These are phyloP conservation scores for Bothrops jararaca DNA, from an alignment of 2,113 vertebrate species.

Conservation along the genomic window DNA sequence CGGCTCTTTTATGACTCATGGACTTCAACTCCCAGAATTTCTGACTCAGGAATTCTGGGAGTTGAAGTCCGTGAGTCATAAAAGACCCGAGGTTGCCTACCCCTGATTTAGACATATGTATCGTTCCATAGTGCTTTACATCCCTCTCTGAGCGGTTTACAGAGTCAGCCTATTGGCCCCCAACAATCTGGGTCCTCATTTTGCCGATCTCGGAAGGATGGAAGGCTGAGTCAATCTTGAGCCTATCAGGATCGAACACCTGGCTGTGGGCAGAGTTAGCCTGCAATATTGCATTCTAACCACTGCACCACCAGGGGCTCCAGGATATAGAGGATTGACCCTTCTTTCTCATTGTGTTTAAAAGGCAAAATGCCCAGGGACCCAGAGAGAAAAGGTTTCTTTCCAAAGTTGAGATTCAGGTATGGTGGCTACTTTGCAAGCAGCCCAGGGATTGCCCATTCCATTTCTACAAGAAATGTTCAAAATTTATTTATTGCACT, in stretches of 20 bases:
- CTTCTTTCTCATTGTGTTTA: neutral
- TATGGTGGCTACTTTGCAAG: neutral
- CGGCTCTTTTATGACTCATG: too few relatives aligned
- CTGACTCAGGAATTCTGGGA: too few relatives aligned
- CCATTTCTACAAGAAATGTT: neutral
- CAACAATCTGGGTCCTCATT: neutral
- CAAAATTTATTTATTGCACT: neutral
- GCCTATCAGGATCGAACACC: neutral
- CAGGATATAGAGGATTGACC: neutral
- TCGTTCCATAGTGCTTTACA: neutral
- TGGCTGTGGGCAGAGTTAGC: neutral
- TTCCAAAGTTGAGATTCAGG: neutral
- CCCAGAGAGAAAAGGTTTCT: neutral
- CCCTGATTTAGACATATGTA: neutral
- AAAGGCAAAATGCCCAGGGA: neutral
- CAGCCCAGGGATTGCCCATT: neutral
- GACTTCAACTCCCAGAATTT: too few relatives aligned
- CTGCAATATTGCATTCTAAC: neutral
- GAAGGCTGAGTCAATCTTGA: neutral
- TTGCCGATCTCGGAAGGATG: neutral
- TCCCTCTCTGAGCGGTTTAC: too few relatives aligned
- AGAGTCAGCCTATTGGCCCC: neutral
- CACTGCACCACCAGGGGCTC: neutral
- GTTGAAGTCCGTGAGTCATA: too few relatives aligned
- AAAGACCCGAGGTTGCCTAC: too few relatives aligned